Evolutionary conservation across 2,113 vertebrate genomes (phyloP).

Genomic region (Oncorhynchus masou): DNA sequence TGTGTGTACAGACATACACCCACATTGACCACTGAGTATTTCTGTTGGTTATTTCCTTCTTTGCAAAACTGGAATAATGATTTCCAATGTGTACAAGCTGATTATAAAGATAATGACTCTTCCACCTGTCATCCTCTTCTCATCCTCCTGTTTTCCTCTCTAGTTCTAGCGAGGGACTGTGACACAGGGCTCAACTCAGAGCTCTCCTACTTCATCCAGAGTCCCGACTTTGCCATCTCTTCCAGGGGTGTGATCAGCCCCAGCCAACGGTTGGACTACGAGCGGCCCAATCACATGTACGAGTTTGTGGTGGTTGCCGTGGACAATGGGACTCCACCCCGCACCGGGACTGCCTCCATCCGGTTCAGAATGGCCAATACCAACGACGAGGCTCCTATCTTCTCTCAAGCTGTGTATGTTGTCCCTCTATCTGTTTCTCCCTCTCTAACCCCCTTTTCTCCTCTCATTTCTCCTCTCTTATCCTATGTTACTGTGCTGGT

Average conservation of each 20-base stretch:
- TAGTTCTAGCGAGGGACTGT: conserved; percentile 85
- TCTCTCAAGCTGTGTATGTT: conserved; percentile 79
- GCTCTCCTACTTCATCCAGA: conserved; percentile 82
- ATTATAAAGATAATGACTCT: too few relatives aligned
- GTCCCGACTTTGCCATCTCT: conserved; percentile 81
- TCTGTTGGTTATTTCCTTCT: too few relatives aligned
- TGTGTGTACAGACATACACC: too few relatives aligned
- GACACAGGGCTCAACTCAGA: conserved; percentile 85
- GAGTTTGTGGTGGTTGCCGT: conserved; percentile 87
- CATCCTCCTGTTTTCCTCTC: conserved; percentile 16
- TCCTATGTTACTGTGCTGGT: too few relatives aligned
- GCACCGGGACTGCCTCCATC: conserved; percentile 82
- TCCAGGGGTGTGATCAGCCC: conserved; percentile 79
- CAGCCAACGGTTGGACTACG: conserved; percentile 80
- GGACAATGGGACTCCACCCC: conserved; percentile 80
- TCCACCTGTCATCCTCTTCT: fast-evolving
- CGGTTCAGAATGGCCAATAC: conserved; percentile 80
- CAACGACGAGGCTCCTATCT: conserved; percentile 84
- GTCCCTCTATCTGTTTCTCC: background rate
- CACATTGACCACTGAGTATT: too few relatives aligned
- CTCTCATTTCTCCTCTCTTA: background rate
- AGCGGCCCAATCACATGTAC: conserved; percentile 84
- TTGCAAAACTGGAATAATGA: background rate
- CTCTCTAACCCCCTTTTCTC: background rate
- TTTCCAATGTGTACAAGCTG: too few relatives aligned